A percentile compares a stretch with the other conserved stretches of the same genome.
phyloP scores from a whole-genome alignment of 2,888 invertebrate species.

The Malthinus seriepunctatus region DNA sequence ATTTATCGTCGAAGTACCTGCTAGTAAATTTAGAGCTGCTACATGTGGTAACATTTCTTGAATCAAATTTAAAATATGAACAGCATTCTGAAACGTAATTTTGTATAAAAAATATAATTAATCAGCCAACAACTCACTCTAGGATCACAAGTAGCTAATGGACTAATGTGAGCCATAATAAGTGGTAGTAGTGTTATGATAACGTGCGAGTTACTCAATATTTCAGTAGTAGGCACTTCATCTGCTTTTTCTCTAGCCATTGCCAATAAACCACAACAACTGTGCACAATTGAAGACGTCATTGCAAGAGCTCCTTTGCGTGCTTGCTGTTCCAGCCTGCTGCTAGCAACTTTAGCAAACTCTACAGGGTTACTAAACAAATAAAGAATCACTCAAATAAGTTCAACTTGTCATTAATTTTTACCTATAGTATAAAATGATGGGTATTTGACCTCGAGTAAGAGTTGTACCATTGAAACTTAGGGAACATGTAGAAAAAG shows the following conservation, averaged over 20 bases:
- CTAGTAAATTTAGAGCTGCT: conserved; percentile 77
- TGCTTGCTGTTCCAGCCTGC: conserved; percentile 59
- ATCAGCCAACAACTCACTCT: conserved; percentile 59
- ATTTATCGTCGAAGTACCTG: conserved; percentile 38
- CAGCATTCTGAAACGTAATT: conserved; percentile 69
- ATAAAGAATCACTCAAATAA: conserved; percentile 20
- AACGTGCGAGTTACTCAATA: conserved; percentile 63
- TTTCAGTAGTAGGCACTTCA: conserved; percentile 59
- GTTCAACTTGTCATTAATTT: not conserved
- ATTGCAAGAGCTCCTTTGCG: conserved; percentile 74
- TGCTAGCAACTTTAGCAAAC: conserved; percentile 48
- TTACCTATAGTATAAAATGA: conserved; percentile 85
- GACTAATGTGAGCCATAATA: conserved; percentile 82
- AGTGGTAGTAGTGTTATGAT: conserved; percentile 80
- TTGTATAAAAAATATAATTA: not conserved
- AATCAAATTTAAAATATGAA: conserved; percentile 82
- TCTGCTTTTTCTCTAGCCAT: conserved; percentile 73
- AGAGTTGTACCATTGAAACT: conserved; percentile 97
- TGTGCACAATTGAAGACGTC: conserved; percentile 76
- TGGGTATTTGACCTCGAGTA: conserved; percentile 92
- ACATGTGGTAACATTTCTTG: conserved; percentile 89
- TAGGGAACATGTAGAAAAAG: conserved; percentile 87
- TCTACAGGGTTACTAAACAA: conserved; percentile 50
- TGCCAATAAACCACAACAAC: conserved; percentile 76
- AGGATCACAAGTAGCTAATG: conserved; percentile 80